A percentile compares a stretch with the other conserved stretches of the same genome.
Conservation (phyloP, 2,113 vertebrate genomes). For the Sphaerodactylus townsendi region DNA sequence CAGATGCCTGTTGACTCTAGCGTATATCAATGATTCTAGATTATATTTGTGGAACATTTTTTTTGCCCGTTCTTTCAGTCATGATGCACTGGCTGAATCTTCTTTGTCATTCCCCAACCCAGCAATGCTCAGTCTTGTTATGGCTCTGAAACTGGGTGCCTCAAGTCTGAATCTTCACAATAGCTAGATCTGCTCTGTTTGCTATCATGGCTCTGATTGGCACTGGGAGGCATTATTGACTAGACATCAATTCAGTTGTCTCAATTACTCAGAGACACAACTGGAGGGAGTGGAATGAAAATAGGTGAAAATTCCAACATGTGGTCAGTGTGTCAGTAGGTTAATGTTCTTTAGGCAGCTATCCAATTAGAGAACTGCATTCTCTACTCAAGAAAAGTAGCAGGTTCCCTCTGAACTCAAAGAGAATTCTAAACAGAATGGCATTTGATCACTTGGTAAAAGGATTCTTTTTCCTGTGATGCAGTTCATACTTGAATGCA, state of each 20-base stretch:
- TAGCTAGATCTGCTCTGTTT: not conserved
- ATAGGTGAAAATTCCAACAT: not conserved
- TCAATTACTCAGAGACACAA: not conserved
- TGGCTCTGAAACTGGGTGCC: too few relatives aligned
- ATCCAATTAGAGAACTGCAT: not conserved
- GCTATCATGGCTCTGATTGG: not conserved
- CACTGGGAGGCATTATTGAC: not conserved
- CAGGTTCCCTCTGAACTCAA: not conserved
- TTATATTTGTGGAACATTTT: not conserved
- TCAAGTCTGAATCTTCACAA: not conserved
- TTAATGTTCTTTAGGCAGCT: not conserved
- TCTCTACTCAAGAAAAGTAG: too few relatives aligned
- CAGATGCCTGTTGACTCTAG: too few relatives aligned
- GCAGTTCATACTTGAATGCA: not conserved
- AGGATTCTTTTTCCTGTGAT: too few relatives aligned
- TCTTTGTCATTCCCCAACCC: not conserved
- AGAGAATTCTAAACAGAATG: not conserved
- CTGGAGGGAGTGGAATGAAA: not conserved
- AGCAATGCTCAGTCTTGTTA: not conserved
- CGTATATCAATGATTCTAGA: not conserved
- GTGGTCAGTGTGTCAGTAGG: slow-evolving; percentile 4
- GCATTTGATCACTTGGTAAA: not conserved
- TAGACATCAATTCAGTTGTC: not conserved
- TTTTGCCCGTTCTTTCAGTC: not conserved
- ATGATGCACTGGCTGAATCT: not conserved